phyloP scores from a whole-genome alignment of 2,888 invertebrate species.

The Lycocerus yunnanus region DNA sequence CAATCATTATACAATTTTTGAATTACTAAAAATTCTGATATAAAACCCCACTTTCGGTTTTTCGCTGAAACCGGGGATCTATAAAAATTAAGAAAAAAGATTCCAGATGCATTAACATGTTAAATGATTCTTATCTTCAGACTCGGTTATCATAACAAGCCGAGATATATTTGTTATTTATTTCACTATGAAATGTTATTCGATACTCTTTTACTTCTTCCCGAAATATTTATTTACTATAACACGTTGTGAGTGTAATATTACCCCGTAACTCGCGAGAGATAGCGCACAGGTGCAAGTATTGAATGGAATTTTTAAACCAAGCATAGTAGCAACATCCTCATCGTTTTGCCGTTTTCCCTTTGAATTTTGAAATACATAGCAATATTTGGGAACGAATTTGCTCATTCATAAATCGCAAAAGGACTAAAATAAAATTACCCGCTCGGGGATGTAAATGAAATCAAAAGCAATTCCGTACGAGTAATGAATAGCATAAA shows the following conservation, averaged over 20 bases:
- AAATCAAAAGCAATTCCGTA: neutral
- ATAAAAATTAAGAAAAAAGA: no score
- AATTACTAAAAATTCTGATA: neutral
- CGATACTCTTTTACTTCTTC: neutral
- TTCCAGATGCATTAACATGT: no score
- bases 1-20: slow-evolving; percentile 27
- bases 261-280: neutral
- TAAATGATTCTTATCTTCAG: neutral
- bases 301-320: neutral
- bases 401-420: neutral
- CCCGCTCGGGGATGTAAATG: neutral
- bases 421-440: no score
- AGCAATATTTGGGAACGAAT: neutral
- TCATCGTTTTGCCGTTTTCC: neutral
- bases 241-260: neutral
- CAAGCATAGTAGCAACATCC: neutral
- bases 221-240: neutral
- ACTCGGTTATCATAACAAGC: neutral
- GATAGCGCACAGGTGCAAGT: neutral
- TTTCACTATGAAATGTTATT: neutral
- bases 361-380: no score
- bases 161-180: neutral
- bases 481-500: neutral
- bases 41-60: neutral
- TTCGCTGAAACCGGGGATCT: neutral